A percentile compares a stretch with the other conserved stretches of the same genome.
These are phyloP conservation scores for Parazoanthus swiftii DNA, from an alignment of 92 coral and sea anemone genomes.

Conservation along the genomic window DNA sequence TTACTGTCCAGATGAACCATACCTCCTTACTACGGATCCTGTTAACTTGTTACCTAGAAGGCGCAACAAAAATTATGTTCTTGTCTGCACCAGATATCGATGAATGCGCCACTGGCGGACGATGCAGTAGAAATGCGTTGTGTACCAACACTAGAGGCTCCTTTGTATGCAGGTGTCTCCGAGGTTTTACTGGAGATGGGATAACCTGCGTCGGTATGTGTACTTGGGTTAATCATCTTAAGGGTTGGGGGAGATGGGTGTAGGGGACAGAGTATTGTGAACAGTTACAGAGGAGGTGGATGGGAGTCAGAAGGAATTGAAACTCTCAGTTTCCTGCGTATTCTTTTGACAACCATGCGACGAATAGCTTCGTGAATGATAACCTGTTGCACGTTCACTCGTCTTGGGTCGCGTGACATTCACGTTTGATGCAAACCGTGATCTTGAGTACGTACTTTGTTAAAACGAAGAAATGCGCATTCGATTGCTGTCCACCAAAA, in stretches of 20 bases:
- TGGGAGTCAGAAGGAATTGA: neutral
- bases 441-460: neutral
- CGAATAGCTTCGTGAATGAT: neutral
- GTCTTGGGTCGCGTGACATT: too few species aligned
- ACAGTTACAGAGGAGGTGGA: too few species aligned
- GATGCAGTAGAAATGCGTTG: constrained; percentile 39
- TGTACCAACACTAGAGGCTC: constrained; percentile 39
- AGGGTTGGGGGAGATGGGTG: neutral
- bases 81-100: constrained; percentile 32
- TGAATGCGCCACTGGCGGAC: constrained; percentile 37
- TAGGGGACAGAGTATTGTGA: neutral
- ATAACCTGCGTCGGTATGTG: constrained; percentile 31
- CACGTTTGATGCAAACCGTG: neutral
- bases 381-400: neutral
- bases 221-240: neutral
- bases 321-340: neutral
- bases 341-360: neutral
- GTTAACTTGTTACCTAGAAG: neutral
- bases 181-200: constrained; percentile 37
- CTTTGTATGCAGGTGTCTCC: constrained; percentile 20
- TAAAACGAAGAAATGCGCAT: constrained; percentile 25
- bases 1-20: neutral
- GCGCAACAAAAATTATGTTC: neutral
- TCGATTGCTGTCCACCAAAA: neutral
- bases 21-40: neutral